Conservation (phyloP, 2,888 invertebrate species). For the Oligia strigilis region DNA sequence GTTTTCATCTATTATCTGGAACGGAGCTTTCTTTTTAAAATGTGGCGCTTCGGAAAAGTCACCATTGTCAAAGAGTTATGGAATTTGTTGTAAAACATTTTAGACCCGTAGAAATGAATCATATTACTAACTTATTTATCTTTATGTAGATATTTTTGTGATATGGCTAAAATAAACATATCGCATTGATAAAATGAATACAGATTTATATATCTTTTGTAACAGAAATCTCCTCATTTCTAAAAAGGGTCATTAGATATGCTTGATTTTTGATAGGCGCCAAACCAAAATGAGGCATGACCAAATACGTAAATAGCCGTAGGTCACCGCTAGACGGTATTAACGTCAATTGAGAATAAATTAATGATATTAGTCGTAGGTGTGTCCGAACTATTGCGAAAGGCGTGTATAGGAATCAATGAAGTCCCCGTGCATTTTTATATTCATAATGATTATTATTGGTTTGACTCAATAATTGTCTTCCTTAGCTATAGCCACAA, state of each 20-base stretch:
- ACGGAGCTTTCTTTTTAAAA: background rate
- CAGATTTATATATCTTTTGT: slow-evolving; percentile 6
- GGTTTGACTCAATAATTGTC: slow-evolving; percentile 1
- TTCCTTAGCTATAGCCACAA: background rate
- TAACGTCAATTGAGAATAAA: slow-evolving; percentile 28
- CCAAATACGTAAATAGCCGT: slow-evolving; percentile 26
- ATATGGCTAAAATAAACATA: slow-evolving; percentile 25
- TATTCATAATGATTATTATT: slow-evolving; percentile 17
- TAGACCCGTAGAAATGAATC: slow-evolving; percentile 7
- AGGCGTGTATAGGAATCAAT: slow-evolving; percentile 43
- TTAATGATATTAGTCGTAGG: slow-evolving; percentile 43
- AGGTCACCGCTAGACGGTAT: slow-evolving; percentile 22
- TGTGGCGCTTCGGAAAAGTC: background rate
- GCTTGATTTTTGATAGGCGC: background rate
- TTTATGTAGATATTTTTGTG: slow-evolving; percentile 3
- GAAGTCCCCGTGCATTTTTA: slow-evolving; percentile 20
- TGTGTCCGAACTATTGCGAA: slow-evolving; percentile 33
- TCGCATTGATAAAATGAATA: slow-evolving; percentile 29
- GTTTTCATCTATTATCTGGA: background rate
- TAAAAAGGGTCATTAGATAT: background rate
- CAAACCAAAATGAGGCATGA: slow-evolving; percentile 3
- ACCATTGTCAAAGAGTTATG: background rate
- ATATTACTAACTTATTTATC: slow-evolving; percentile 31
- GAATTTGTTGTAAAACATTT: background rate
- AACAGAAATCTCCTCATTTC: background rate